Base-by-base conservation (phyloP, 2,113 vertebrate genomes). In the Hoplias malabaricus region DNA sequence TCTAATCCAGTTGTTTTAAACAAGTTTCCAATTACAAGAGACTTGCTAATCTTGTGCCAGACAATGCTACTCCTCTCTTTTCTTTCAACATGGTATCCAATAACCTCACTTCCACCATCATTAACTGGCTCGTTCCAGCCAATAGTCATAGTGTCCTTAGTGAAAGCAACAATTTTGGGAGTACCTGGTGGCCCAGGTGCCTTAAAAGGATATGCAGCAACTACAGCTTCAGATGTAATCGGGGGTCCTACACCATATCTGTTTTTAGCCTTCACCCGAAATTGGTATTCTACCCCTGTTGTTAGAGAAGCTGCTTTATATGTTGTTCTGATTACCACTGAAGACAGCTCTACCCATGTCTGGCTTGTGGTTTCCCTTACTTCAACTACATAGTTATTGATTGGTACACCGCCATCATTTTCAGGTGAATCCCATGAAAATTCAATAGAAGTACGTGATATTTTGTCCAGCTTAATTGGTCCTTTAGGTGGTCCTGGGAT, bases 241-340 rank as follows among this genome's bases (percentile, higher is more conserved):
- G 94, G 89, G 73, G 95, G 95, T 65, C 98, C 96, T 83, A 86
- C 88, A 82, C 98, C 98, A 23, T 99, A 98, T 87, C 97, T 94
- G 75, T 99, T 99, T 86, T 98, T 96, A 82, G 98, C 98, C 90
- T 94, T 98, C 57, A 99, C 92, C 29, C 98, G 95, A 89, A 99
- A 99, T 63, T 98, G 97, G 84, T 99, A 99, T 56, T 99, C 96
- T 38, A 94, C 86, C 73, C 97, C 96, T 50, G 96, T 98, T n/a
- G 84, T 97, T 65, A 99, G 93, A 73, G 83, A 95, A 83, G 90
- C 87, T 38, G 96, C 97, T 94, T 98, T 99, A 84, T 94, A 99
- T 33, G 93, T 93, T 36, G 97, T 98, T 67, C 98, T 95, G 82
- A 99, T 99, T 25, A 97, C 88, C 0, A 94, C 89, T 43, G 95